Percentiles rank a stretch among this genome's conserved stretches.
phyloP scores from a whole-genome alignment of 2,888 invertebrate genomes.

The Gastrophysa polygoni region DNA sequence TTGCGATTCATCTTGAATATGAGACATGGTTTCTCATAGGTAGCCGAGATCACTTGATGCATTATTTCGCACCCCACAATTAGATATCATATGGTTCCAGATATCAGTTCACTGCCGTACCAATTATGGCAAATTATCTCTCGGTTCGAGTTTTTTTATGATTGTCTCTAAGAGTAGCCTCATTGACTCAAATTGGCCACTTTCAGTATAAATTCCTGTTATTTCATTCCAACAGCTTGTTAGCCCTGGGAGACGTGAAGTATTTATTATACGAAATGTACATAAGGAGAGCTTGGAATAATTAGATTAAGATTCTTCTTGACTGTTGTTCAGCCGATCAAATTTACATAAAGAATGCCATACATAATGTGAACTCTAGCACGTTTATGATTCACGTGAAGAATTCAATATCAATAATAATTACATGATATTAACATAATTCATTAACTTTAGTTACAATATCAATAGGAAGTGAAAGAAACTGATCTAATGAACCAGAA shows the following conservation, averaged over 20 bases:
- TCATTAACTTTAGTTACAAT: too few relatives aligned
- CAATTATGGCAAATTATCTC: conserved; percentile 40
- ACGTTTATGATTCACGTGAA: conserved; percentile 25
- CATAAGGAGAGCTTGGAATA: neutral
- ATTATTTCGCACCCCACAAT: neutral
- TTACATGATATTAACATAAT: too few relatives aligned
- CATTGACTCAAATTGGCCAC: conserved; percentile 13
- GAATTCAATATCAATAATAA: conserved; percentile 23
- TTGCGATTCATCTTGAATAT: neutral
- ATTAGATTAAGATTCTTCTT: conserved; percentile 18
- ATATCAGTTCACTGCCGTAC: conserved; percentile 41
- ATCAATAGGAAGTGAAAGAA: too few relatives aligned
- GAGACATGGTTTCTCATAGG: neutral
- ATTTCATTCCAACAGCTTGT: conserved; percentile 9
- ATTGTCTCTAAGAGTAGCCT: conserved; percentile 16
- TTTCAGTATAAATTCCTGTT: conserved; percentile 14
- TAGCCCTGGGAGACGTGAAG: conserved; percentile 13
- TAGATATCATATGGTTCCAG: conserved; percentile 40
- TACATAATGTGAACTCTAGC: conserved; percentile 19
- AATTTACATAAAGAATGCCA: conserved; percentile 32
- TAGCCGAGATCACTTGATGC: neutral
- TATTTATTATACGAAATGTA: conserved; percentile 16
- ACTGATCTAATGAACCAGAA: too few relatives aligned
- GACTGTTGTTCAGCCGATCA: conserved; percentile 23
- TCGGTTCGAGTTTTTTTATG: conserved; percentile 19